Evolutionary conservation across 2,113 vertebrate genomes (phyloP).

Genomic region (Vimba vimba): DNA sequence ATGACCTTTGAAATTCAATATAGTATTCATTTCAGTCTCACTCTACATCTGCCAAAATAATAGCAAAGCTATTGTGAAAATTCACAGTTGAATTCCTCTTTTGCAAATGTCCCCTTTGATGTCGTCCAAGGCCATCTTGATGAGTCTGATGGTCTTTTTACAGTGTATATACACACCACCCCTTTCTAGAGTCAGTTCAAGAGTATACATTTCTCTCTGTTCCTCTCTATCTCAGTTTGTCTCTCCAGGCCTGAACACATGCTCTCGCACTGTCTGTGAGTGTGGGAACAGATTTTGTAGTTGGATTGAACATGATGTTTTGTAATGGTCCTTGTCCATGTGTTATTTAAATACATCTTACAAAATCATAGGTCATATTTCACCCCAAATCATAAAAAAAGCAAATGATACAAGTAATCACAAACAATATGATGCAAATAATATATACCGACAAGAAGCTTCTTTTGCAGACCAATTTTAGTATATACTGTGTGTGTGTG

Average conservation of each 20-base stretch:
- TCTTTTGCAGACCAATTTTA: not conserved
- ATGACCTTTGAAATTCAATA: slow-evolving; percentile 51
- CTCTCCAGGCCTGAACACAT: slow-evolving; percentile 5
- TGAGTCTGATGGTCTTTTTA: slow-evolving; percentile 26
- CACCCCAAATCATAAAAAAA: not conserved
- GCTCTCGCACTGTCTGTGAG: not conserved
- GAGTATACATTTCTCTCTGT: slow-evolving; percentile 38
- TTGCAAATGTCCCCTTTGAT: slow-evolving; percentile 11
- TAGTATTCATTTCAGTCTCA: slow-evolving; percentile 43
- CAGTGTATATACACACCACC: slow-evolving; percentile 30
- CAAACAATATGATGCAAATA: not conserved
- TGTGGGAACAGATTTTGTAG: slow-evolving; percentile 12
- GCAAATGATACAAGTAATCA: not conserved
- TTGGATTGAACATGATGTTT: slow-evolving; percentile 39
- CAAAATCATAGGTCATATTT: not conserved
- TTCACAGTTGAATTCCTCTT: slow-evolving; percentile 34
- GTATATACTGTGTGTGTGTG: too few relatives aligned
- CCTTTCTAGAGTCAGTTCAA: slow-evolving; percentile 30
- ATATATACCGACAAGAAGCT: not conserved
- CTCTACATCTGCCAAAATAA: slow-evolving; percentile 9
- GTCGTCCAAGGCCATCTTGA: slow-evolving; percentile 13
- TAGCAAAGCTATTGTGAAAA: slow-evolving; percentile 1
- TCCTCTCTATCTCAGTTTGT: slow-evolving; percentile 11
- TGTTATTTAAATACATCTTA: slow-evolving; percentile 5
- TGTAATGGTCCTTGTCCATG: slow-evolving; percentile 17